Conservation (phyloP, 2,888 invertebrate species). For the Notodonta ziczac region DNA sequence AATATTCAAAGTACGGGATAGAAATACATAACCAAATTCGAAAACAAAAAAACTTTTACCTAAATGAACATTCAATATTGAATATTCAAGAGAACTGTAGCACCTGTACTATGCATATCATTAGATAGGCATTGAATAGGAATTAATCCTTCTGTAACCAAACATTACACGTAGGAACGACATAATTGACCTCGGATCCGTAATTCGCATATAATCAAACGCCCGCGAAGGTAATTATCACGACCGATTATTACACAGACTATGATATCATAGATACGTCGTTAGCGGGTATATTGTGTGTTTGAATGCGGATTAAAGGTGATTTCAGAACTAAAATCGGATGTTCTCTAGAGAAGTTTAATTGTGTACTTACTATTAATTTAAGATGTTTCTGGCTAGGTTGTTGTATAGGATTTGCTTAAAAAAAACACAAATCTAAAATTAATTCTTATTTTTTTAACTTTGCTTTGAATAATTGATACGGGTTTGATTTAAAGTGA, state of each 20-base stretch:
- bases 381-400: neutral
- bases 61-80: too few relatives aligned
- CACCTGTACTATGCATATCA: too few relatives aligned
- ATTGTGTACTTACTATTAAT: neutral
- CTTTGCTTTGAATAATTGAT: too few relatives aligned
- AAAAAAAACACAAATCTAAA: too few relatives aligned
- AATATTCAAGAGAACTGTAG: too few relatives aligned
- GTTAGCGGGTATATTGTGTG: constrained; percentile 41
- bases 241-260: constrained; percentile 23
- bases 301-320: constrained; percentile 39
- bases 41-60: too few relatives aligned
- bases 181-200: constrained; percentile 34
- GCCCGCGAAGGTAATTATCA: constrained; percentile 43
- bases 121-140: neutral
- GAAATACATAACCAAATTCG: too few relatives aligned
- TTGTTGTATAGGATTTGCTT: too few relatives aligned
- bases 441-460: too few relatives aligned
- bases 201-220: constrained; percentile 44
- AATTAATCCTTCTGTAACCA: constrained; percentile 15
- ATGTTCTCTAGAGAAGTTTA: neutral
- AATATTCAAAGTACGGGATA: too few relatives aligned
- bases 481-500: too few relatives aligned
- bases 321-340: constrained; percentile 5
- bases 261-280: constrained; percentile 38
- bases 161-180: constrained; percentile 23